Conservation (phyloP, 2,888 invertebrate genomes). For the Allophyes oxyacanthae region DNA sequence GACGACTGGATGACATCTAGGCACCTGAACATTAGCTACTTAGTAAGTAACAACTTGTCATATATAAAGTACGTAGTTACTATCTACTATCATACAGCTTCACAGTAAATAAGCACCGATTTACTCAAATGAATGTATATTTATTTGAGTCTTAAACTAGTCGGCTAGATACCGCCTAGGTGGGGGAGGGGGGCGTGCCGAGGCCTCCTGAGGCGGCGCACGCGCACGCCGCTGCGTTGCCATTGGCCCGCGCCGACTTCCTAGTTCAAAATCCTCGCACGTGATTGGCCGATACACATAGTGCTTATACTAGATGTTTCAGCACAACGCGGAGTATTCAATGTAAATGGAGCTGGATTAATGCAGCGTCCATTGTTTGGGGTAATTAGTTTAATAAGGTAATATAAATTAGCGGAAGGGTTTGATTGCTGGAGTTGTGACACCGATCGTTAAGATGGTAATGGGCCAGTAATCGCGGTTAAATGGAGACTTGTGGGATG, state of each 20-base stretch:
- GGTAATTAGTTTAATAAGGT: constrained; percentile 55
- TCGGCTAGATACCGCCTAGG: constrained; percentile 45
- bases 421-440: constrained; percentile 45
- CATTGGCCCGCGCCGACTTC: constrained; percentile 52
- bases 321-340: constrained; percentile 45
- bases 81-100: constrained; percentile 4
- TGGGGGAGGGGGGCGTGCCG: constrained; percentile 55
- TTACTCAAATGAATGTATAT: constrained; percentile 30
- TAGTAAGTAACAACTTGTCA: too few species aligned
- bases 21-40: too few species aligned
- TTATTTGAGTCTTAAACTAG: constrained; percentile 47
- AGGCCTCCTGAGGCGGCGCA: constrained; percentile 66
- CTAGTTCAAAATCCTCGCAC: constrained; percentile 43
- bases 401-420: constrained; percentile 45
- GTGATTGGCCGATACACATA: constrained; percentile 37
- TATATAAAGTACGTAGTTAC: too few species aligned
- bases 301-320: constrained; percentile 42
- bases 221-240: constrained; percentile 57
- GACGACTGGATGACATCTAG: too few species aligned
- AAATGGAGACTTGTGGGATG: constrained; percentile 8
- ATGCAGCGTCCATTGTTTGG: constrained; percentile 58
- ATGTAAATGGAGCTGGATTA: constrained; percentile 53
- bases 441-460: constrained; percentile 45
- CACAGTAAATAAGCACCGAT: constrained; percentile 19
- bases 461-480: constrained; percentile 11